Base-by-base conservation (phyloP, 2,888 invertebrate genomes). In the Limenitis camilla region DNA sequence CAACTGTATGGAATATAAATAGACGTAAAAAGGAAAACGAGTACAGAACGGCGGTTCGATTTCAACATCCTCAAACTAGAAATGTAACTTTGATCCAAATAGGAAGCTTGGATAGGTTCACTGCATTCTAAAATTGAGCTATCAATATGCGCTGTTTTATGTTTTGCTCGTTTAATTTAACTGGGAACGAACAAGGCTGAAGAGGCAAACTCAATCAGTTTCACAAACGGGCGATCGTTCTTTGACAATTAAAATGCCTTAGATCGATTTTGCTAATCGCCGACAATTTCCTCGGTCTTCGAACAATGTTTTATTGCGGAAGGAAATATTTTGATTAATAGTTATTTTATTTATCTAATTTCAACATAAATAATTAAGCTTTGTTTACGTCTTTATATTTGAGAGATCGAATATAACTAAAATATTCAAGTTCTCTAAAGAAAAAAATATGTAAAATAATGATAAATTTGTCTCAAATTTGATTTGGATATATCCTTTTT, bases 1-100 rank as follows among this genome's bases (percentile, higher is more conserved):
- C 54, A 55, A 49, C 59, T 38, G 51, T 49, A 58, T 51, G 43
- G 56, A 56, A 60, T 54, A 61, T 53, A 55, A 55, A 56, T 60
- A 52, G 49, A 49, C 41, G 53, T 56, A 51, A 56, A 59, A 55
- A 52, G 41, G 31, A 52, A 52, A 51, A 55, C 48, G 40, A 48
- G 40, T 32, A 52, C n/a, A 51, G 32, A 36, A 40, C 47, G 50
- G 50, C 44, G 48, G 48, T 51, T 52, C 52, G 57, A 59, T 54
- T 54, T 48, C 47, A 52, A 52, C 59, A 39, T 54, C 49, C 53
- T 56, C 36, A 51, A 51, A 55, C 39, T 40, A 49, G 48, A 53
- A 52, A 49, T 39, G 46, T 43, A 52, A 52, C 40, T 53, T 50
- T 55, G 10, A 19, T n/a, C 28, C 35, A 30, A 41, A 50, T 40